Base-by-base conservation (phyloP, 2,113 vertebrate genomes). In the Dromaius novaehollandiae region DNA sequence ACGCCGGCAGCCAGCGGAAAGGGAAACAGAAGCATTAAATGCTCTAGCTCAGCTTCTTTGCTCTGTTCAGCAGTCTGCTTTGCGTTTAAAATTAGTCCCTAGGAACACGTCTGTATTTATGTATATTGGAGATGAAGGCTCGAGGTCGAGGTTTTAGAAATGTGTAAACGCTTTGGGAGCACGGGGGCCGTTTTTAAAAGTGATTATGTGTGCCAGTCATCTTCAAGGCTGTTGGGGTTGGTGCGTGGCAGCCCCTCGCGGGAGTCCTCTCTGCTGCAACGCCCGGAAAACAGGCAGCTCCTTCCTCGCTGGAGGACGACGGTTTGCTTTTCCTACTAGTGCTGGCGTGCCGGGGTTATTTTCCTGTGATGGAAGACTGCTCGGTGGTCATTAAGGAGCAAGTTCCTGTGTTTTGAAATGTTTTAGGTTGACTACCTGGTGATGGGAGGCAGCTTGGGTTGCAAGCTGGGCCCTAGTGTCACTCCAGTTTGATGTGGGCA, bases 171-270 rank as follows among this genome's bases (percentile, higher is more conserved):
- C 3, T 53, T 68, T 83, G 46, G 63, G 71, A 81, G 40, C 0
- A 0, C 12, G 64, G 11, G 22, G 25, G 13, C 10, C 34, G 70
- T 66, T 10, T 15, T 1, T 15, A n/a, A 30, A 80, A 53, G 25
- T 21, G 19, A 3, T 30, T 51, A 8, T 46, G 38, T 53, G 58
- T 92, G 64, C 36, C 55, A 36, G 0, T 82, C 73, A 44, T 53
- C n/a, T 66, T 10, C 13, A 58, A 38, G 64, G 69, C 44, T 48
- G 64, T 38, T 71, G 6, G 65, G 51, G 26, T 13, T 68, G 60
- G 21, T 55, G 40, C 44, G 38, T 0, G 1, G n/a, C 42, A 63
- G 53, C 32, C 5, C 7, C 13, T 64, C 5, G 6, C 0, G 0
- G 36, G 18, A 10, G 42, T 80, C 73, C 19, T n/a, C 48, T 66